These are phyloP conservation scores for Creontiades dilutus DNA, from an alignment of 2,888 invertebrate species.

Conservation along the genomic window DNA sequence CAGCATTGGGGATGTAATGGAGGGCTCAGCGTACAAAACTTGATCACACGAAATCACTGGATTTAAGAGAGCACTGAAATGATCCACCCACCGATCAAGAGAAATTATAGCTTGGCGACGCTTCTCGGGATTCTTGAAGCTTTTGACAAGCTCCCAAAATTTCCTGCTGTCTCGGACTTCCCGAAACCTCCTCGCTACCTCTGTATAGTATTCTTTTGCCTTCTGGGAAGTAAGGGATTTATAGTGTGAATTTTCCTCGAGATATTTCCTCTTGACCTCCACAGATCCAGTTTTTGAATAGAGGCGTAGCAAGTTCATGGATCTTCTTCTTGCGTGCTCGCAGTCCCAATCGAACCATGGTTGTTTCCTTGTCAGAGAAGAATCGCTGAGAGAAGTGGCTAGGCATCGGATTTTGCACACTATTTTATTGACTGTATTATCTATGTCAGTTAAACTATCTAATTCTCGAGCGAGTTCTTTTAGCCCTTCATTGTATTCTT, in stretches of 20 bases:
- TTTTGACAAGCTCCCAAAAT: background rate
- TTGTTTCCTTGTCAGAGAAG: background rate
- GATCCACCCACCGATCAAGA: too few species aligned
- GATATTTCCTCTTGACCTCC: background rate
- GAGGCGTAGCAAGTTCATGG: background rate
- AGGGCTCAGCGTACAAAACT: too few species aligned
- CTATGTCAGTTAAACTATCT: background rate
- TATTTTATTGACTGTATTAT: background rate
- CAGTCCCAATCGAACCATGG: background rate
- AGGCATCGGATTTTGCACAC: background rate
- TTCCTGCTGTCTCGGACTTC: background rate
- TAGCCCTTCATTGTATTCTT: background rate
- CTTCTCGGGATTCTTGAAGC: background rate
- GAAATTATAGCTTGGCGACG: too few species aligned
- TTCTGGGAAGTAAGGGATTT: background rate
- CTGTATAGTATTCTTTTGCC: background rate
- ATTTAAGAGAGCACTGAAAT: too few species aligned
- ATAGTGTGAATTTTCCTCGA: background rate
- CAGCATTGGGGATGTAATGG: too few species aligned
- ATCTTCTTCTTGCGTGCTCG: background rate
- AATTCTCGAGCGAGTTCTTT: background rate
- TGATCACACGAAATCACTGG: too few species aligned
- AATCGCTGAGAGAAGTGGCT: background rate
- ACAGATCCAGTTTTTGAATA: background rate
- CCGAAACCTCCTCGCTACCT: background rate